A percentile compares a stretch with the other conserved stretches of the same genome.
phyloP scores from a whole-genome alignment of 1,140 invertebrate species.

The Ridgeia piscesae region DNA sequence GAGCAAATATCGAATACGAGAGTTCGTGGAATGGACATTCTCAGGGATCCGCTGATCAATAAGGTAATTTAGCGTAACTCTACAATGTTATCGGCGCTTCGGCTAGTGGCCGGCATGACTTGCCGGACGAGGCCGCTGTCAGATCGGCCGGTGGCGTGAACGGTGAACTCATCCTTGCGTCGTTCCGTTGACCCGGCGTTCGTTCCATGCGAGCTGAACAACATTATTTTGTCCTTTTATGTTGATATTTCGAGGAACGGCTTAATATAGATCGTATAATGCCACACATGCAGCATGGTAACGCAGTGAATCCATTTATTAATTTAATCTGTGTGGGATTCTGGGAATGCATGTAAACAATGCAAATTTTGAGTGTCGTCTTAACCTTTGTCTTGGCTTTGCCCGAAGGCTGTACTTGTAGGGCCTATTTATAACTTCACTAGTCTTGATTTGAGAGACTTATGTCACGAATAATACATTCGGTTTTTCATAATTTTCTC shows the following conservation, averaged over 20 bases:
- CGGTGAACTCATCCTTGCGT: too few species aligned
- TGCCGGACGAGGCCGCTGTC: neutral
- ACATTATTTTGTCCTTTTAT: neutral
- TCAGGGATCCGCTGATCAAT: slow-evolving; percentile 53
- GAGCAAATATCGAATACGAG: slow-evolving; percentile 8
- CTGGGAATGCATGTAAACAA: too few species aligned
- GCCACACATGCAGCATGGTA: neutral
- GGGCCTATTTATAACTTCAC: too few species aligned
- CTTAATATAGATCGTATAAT: neutral
- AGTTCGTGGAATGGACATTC: slow-evolving; percentile 52
- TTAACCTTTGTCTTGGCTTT: too few species aligned
- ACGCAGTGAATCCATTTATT: too few species aligned
- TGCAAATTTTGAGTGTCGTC: too few species aligned
- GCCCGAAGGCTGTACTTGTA: too few species aligned
- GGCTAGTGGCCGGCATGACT: neutral
- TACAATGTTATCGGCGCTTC: neutral
- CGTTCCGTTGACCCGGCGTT: neutral
- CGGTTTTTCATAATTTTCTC: too few species aligned
- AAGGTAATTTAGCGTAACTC: slow-evolving; percentile 40
- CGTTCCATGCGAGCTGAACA: neutral
- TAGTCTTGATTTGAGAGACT: too few species aligned
- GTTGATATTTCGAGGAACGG: neutral
- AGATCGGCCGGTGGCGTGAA: neutral
- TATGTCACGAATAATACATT: too few species aligned
- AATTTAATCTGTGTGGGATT: too few species aligned